Evolutionary conservation across 2,888 invertebrate genomes (phyloP), one percentile per base, ranked within the genome.

Genomic region (Leucozona laternaria): DNA sequence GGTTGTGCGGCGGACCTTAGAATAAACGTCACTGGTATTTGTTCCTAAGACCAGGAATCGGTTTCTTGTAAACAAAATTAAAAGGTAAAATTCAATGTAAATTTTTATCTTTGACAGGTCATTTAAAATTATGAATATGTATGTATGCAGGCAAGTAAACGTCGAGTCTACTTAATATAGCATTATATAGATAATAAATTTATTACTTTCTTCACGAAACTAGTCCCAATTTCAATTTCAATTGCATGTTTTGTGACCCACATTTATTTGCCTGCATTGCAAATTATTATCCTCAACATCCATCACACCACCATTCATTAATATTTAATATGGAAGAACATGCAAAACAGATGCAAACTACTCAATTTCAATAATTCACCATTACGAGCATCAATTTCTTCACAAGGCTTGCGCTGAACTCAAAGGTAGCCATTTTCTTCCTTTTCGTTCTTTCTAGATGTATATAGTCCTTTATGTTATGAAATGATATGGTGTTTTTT

Each of bases 341-440:
- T 71, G 40, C 37, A 71, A 40, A 57, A 77, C 70, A 62, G 45
- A 64, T 55, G 62, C 53, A 73, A 76, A 70, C 45, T 64, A 57
- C 40, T 64, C 82, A 83, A 83, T 79, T 79, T 79, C 58, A 82
- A 78, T 58, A 82, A 73, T 79, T 82, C 20, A 37, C 58, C 43
- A 68, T 68, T 78, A 60, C 66, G 55, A 73, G 79, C 78, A 79
- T 79, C 82, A 79, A 82, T 81, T 81, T 81, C 43, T 81, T 81
- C 43, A 45, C 43, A 43, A 25, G 17, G 43, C 48, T 50, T 11
- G 15, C 8, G 20, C 62, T 43, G 4, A 68, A 62, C 76, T 70
- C 62, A 70, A 55, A 81, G 76, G 68, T 68, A 80, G 68, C 68
- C 75, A 68, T 68, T 75, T 58, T 34, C 48, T 48, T 31, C 8